Evolutionary conservation across 2,113 vertebrate genomes (phyloP).

Genomic region (Leucosticte australis): DNA sequence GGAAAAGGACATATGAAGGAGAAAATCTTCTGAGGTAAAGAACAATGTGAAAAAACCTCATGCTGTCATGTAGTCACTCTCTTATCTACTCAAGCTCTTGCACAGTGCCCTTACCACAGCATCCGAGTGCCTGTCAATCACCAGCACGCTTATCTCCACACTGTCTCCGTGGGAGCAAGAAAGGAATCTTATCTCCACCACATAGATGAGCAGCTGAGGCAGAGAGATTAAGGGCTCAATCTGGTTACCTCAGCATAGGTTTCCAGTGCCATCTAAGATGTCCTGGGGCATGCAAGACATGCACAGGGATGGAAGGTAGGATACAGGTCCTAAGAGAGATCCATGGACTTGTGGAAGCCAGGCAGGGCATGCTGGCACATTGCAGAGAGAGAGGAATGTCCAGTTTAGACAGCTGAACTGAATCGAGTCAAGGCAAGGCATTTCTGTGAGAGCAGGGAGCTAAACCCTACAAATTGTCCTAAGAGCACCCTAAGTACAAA

Average conservation of each 20-base stretch:
- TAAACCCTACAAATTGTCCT: neutral
- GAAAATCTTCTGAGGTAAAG: conserved; percentile 13
- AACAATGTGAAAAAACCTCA: neutral
- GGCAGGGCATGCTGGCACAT: neutral
- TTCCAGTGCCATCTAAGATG: neutral
- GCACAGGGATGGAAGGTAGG: neutral
- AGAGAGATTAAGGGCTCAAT: neutral
- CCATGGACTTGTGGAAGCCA: neutral
- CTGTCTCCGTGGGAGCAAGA: neutral
- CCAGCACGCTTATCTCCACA: neutral
- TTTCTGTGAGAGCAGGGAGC: neutral
- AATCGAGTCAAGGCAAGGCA: neutral
- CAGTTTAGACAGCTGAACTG: neutral
- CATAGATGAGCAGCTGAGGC: neutral
- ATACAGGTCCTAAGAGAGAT: neutral
- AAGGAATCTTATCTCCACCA: conserved; percentile 22
- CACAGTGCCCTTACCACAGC: neutral
- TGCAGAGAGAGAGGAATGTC: neutral
- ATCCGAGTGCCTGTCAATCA: conserved; percentile 13
- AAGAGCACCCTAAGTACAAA: neutral
- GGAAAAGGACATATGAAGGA: conserved; percentile 15
- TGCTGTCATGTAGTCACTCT: neutral
- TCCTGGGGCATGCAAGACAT: neutral
- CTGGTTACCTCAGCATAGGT: neutral
- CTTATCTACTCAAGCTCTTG: conserved; percentile 21